Evolutionary conservation across 2,888 invertebrate species (phyloP).

Genomic region (Diplolepis rosae): DNA sequence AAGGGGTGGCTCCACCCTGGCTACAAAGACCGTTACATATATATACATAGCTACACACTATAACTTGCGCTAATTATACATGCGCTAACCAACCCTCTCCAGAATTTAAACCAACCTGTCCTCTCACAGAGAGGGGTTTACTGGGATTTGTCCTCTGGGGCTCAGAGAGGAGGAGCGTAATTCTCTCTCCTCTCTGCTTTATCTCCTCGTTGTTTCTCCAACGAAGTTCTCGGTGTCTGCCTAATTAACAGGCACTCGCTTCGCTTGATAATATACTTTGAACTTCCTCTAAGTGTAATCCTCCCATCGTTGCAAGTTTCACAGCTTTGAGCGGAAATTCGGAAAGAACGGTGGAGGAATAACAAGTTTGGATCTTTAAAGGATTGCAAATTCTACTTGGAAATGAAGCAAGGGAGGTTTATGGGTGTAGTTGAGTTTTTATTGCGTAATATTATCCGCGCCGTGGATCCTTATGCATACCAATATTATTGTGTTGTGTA

Average conservation of each 20-base stretch:
- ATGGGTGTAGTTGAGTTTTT: constrained; percentile 30
- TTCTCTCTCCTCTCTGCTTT: constrained; percentile 44
- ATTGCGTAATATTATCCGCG: constrained; percentile 27
- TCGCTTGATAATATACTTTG: constrained; percentile 30
- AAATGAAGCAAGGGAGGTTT: constrained; percentile 10
- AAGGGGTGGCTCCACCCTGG: constrained; percentile 67
- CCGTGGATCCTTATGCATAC: constrained; percentile 15
- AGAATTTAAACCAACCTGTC: constrained; percentile 46
- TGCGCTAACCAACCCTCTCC: constrained; percentile 69
- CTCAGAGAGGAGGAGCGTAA: constrained; percentile 52
- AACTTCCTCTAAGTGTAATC: constrained; percentile 21
- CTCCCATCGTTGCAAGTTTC: constrained; percentile 16
- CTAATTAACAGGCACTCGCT: constrained; percentile 31
- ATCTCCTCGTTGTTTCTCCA: constrained; percentile 34
- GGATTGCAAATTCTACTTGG: constrained; percentile 23
- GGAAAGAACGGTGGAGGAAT: constrained; percentile 30
- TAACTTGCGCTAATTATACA: constrained; percentile 68
- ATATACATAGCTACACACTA: constrained; percentile 40
- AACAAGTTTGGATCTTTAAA: constrained; percentile 31
- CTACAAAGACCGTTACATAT: constrained; percentile 13
- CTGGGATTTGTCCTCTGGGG: constrained; percentile 43
- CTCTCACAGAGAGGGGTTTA: constrained; percentile 45
- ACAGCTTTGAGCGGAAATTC: constrained; percentile 18
- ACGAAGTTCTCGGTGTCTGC: constrained; percentile 17
- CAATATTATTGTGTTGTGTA: constrained; percentile 11